Evolutionary conservation across 2,797 vertebrate species (phyloP), one percentile per base, ranked within the genome.

Genomic region (Enteromius viviparus): DNA sequence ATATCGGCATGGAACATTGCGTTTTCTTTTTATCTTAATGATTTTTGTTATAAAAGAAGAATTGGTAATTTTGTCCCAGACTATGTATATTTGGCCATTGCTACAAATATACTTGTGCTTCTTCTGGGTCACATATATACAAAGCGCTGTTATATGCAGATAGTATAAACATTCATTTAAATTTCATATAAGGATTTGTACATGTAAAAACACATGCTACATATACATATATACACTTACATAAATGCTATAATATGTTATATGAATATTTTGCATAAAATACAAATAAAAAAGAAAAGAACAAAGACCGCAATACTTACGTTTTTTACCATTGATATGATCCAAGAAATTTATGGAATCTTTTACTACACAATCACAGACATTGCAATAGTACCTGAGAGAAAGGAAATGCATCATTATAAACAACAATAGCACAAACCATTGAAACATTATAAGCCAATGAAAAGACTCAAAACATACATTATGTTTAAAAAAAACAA

Each of bases 311-410:
- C 4, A 64, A 83, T 74, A 95, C 97, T 97, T 94, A 99, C 98
- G 98, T 94, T 99, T 99, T 90, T 99, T 99, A 84, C 98, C 97
- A 68, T 99, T 99, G 94, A 99, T 99, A 93, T 99, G 98, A 94
- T 99, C 98, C 92, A 99, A 85, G 88, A 99, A 99, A 92, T 99
- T 99, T 87, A 99, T 99, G 85, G 98, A 99, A 89, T 99, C 98
- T 87, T 99, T 99, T 82, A 99, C 98, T 45, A 99, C 98, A 11
- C 98, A 99, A 93, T 99, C 98, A 17, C 98, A 99, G 0, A 99
- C 97, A 0, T 99, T 99, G 86, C 98, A 99, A 89, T 99, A 99
- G 87, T 99, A 99, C 4, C 97, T 99, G 92, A 6, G 76, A 66
- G 14, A 26, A 4, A 76, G 11, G 11, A 23, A 32, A 53, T 4